These are phyloP conservation scores for Lydus trimaculatus DNA, from an alignment of 2,888 invertebrate genomes.

Conservation along the genomic window DNA sequence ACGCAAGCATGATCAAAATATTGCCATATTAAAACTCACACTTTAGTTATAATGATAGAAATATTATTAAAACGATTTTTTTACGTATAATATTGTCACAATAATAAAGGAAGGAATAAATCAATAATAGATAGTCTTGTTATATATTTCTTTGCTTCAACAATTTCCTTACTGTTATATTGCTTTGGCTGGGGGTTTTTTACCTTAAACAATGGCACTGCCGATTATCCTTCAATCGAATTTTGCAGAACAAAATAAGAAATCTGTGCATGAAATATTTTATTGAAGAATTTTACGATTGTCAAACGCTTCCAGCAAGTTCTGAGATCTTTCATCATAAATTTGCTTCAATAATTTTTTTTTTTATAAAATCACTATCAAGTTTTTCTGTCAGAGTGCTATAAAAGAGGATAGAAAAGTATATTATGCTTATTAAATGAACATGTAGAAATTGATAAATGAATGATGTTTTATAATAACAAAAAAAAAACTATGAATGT, in stretches of 20 bases:
- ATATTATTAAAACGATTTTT: background rate
- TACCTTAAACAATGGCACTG: conserved; percentile 11
- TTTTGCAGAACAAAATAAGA: conserved; percentile 6
- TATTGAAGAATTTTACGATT: conserved; percentile 14
- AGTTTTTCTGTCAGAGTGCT: background rate
- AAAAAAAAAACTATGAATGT: conserved; percentile 2
- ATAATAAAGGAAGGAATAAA: background rate
- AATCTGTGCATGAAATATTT: conserved; percentile 11
- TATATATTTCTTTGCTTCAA: background rate
- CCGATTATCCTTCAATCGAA: conserved; percentile 15
- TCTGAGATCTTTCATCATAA: conserved; percentile 9
- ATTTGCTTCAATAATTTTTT: conserved; percentile 13
- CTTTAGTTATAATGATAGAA: background rate
- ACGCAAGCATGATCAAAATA: background rate
- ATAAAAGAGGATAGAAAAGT: conserved; percentile 1
- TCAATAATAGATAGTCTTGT: background rate
- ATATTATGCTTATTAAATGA: conserved; percentile 1
- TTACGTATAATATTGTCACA: background rate
- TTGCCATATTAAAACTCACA: background rate
- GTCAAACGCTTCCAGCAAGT: conserved; percentile 6
- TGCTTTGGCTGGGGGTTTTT: conserved; percentile 1
- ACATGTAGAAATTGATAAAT: background rate
- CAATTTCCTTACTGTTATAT: background rate
- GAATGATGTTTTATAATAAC: background rate
- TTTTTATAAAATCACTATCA: conserved; percentile 5